phyloP scores from a whole-genome alignment of 1,140 invertebrate species.

The Drosophila sproati region DNA sequence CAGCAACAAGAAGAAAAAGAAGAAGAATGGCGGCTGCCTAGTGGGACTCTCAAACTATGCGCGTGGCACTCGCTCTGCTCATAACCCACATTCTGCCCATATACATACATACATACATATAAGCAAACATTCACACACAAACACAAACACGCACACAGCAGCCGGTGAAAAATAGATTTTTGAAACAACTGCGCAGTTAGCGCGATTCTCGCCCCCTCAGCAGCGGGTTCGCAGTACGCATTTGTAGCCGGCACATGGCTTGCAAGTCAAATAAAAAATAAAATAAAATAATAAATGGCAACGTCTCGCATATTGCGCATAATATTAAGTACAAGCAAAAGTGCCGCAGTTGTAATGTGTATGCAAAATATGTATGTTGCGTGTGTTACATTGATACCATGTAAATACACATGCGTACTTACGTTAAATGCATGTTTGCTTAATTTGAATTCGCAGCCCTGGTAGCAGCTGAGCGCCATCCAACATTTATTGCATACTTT shows the following conservation, averaged over 20 bases:
- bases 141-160: conserved; percentile 15
- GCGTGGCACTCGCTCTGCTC: conserved; percentile 43
- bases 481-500: conserved; percentile 30
- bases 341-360: background rate
- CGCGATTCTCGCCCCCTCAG: conserved; percentile 37
- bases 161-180: conserved; percentile 40
- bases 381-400: background rate
- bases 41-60: conserved; percentile 16
- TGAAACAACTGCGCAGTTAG: conserved; percentile 46
- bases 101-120: conserved; percentile 7
- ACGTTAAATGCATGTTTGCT: background rate
- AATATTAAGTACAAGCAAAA: conserved; percentile 9
- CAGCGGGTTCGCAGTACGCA: conserved; percentile 27
- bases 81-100: conserved; percentile 43
- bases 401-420: background rate
- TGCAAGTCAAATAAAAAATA: background rate
- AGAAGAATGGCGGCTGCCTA: background rate
- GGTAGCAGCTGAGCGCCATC: background rate
- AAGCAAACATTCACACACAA: background rate
- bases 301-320: conserved; percentile 35
- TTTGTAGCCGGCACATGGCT: conserved; percentile 33
- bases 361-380: background rate
- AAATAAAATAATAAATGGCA: background rate
- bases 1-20: conserved; percentile 13
- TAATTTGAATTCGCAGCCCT: conserved; percentile 8